These are phyloP conservation scores for Neosalanx taihuensis DNA, from an alignment of 2,797 vertebrate species.

Conservation along the genomic window DNA sequence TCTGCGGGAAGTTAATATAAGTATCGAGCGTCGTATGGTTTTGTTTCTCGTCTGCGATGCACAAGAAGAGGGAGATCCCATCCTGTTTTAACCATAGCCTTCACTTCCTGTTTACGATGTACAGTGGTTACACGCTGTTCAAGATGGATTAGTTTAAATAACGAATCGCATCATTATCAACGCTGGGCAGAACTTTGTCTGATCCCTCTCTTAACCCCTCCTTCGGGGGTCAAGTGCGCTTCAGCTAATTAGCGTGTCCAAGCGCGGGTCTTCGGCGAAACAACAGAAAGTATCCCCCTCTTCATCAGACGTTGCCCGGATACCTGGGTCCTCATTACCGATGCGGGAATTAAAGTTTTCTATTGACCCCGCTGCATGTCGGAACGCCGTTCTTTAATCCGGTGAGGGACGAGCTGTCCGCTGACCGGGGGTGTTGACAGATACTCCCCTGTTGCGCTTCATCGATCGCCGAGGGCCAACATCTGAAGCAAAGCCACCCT, in stretches of 20 bases:
- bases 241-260: neutral
- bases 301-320: neutral
- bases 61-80: neutral
- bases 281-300: neutral
- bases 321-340: conserved; percentile 18
- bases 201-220: neutral
- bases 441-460: conserved; percentile 36
- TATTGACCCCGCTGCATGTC: conserved; percentile 19
- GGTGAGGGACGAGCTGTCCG: conserved; percentile 29
- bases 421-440: conserved; percentile 37
- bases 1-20: neutral
- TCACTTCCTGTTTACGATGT: neutral
- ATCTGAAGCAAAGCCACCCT: conserved; percentile 61
- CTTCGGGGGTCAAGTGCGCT: neutral
- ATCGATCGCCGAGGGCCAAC: conserved; percentile 48
- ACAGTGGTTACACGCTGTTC: neutral
- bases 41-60: neutral
- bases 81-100: neutral
- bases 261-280: neutral
- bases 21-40: neutral
- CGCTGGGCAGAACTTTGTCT: neutral
- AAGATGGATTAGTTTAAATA: neutral
- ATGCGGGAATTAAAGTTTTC: conserved; percentile 8
- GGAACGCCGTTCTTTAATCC: conserved; percentile 17
- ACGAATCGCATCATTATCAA: conserved; percentile 2